Evolutionary conservation across 2,888 invertebrate genomes (phyloP), one percentile per base, ranked within the genome.

Genomic region (Apamea sordens): DNA sequence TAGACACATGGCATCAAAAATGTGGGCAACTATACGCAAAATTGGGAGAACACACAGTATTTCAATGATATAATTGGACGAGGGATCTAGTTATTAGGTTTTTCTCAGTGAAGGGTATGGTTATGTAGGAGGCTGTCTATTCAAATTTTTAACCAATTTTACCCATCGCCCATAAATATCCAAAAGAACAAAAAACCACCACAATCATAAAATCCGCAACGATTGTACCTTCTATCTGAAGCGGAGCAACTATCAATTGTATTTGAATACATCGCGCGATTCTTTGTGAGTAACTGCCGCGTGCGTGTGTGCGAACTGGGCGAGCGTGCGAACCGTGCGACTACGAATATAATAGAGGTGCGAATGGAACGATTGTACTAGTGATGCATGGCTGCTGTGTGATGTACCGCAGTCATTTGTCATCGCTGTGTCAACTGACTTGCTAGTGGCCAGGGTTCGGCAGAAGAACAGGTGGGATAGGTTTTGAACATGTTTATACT

Each of bases 321-420:
- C 18, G 28, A 15, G 28, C 28, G 28, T 61, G 61, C 28, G 61
- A 61, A 28, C 61, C 28, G 47, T 80, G 53, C 21, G 56, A 28
- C 47, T 47, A 24, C 56, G 32, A 47, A 64, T 75, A 50, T 81
- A 67, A 74, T 70, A 69, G 78, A 63, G 76, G 73, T 81, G 82
- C 61, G 67, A 83, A 69, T 70, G 36, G 56, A 36, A 73, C 80
- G 73, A 69, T 83, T 80, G 72, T 83, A 28, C 56, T 72, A 75
- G 47, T 81, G 83, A 85, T 85, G 83, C 71, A 83, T 78, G 70
- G 73, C 53, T 56, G 50, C 61, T 67, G 77, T 41, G 32, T 77
- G 77, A 78, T 84, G 87, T 83, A 63, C 77, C 70, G 88, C 82
- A 80, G 80, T 82, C 78, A 87, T 87, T 89, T 83, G 82, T 89